Base-by-base conservation (phyloP, 2,888 invertebrate genomes). In the Cantharis rustica region DNA sequence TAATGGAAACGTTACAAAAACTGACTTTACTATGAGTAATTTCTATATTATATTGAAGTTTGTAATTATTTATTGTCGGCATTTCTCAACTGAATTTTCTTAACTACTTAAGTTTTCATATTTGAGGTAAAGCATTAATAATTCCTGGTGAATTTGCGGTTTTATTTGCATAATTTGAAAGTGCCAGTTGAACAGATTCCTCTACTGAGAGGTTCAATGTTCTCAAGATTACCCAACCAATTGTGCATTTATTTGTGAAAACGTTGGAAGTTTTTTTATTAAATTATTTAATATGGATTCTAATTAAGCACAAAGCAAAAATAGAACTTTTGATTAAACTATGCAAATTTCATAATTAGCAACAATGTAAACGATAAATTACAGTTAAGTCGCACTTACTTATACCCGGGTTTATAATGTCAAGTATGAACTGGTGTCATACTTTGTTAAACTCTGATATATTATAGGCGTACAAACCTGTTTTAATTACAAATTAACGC, bases 131-230 rank as follows among this genome's bases (percentile, higher is more conserved):
- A 66, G 66, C 17, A 71, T 71, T 71, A 16, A 68, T 61, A 27
- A 69, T 27, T 62, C 73, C 16, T 61, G 69, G 68, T 10, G 16
- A 69, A 73, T 73, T 61, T 68, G 68, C 23, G 73, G 73, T 62
- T 61, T 68, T 68, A 73, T 73, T 73, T 68, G 27, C 73, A 69
- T 73, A 73, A 73, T 61, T 73, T 69, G 26, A n/a, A 27, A 68
- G 62, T 27, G 27, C 26, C 15, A 62, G n/a, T 23, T 15, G 73
- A 73, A 68, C 61, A 61, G 73, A 69, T 69, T 73, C 27, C 61
- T 16, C 31, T 16, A 23, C 17, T 64, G 5, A 66, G 47, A 61
- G 47, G 72, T 71, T 71, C 71, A 63, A 71, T 62, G 71, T 27
- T 63, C 71, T 63, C 16, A 13, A 47, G 63, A 61, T 16, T 47